Evolutionary conservation across 2,797 vertebrate genomes (phyloP).

Genomic region (Pseudochaenichthys georgianus): DNA sequence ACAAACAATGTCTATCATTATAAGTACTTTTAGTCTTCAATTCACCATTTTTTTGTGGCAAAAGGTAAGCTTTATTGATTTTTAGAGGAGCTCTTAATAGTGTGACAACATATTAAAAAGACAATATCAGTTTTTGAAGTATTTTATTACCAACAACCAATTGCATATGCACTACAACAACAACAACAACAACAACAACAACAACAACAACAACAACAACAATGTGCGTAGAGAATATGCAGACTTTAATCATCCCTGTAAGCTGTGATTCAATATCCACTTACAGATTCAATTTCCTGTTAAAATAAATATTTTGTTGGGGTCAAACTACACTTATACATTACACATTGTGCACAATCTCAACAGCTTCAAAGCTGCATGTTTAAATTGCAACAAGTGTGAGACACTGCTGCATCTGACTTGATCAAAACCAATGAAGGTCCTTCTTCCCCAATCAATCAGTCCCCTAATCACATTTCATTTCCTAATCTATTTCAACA

Average conservation of each 20-base stretch:
- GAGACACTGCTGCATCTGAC: not conserved
- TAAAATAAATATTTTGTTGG: constrained; percentile 38
- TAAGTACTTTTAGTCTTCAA: not conserved
- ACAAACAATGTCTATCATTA: not conserved
- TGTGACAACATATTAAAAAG: no score
- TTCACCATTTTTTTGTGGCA: not conserved
- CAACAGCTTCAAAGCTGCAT: not conserved
- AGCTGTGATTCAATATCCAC: constrained; percentile 6
- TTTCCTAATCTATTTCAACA: not conserved
- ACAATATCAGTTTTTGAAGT: not conserved
- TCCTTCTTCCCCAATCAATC: not conserved
- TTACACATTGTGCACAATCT: constrained; percentile 6
- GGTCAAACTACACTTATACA: constrained; percentile 24
- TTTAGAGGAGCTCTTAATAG: no score
- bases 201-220: not conserved
- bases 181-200: not conserved
- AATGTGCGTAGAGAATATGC: not conserved
- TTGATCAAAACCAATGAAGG: not conserved
- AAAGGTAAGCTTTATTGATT: not conserved
- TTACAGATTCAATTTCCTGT: constrained; percentile 5
- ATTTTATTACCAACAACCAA: not conserved
- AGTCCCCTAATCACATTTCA: not conserved
- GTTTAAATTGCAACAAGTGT: not conserved
- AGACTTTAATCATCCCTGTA: constrained; percentile 6
- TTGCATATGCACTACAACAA: not conserved